Evolutionary conservation across 2,113 vertebrate species (phyloP).

Genomic region (Cololabis saira): DNA sequence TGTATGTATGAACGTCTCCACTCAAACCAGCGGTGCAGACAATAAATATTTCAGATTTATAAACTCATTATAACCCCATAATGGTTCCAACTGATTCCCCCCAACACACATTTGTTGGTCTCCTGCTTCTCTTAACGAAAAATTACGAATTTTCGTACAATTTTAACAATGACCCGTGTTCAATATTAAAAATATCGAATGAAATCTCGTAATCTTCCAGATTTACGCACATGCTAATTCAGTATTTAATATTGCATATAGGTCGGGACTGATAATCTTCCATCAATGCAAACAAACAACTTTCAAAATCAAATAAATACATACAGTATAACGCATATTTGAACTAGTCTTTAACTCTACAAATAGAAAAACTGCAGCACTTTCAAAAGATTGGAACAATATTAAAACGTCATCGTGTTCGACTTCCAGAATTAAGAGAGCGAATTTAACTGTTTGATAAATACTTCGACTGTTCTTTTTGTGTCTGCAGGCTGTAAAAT

Average conservation of each 20-base stretch:
- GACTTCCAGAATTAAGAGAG: conserved; percentile 12
- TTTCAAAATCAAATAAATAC: background rate
- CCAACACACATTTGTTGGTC: too few species aligned
- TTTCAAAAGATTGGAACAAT: background rate
- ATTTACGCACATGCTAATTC: background rate
- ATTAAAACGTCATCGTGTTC: background rate
- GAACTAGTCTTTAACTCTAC: background rate
- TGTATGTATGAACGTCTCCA: too few species aligned
- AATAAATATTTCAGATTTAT: too few species aligned
- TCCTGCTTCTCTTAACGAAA: too few species aligned
- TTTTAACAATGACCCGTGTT: too few species aligned
- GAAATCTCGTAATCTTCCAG: background rate
- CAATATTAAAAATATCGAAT: too few species aligned
- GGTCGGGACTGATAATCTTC: background rate
- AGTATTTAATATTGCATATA: background rate
- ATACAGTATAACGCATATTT: too few species aligned
- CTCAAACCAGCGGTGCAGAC: too few species aligned
- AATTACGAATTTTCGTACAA: too few species aligned
- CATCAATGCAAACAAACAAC: background rate
- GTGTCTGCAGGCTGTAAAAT: background rate
- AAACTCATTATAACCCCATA: too few species aligned
- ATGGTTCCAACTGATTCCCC: too few species aligned
- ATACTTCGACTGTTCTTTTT: background rate
- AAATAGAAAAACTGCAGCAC: conserved; percentile 1
- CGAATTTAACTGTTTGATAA: conserved; percentile 5